phyloP scores from a whole-genome alignment of 2,113 vertebrate species.

The Nestor notabilis region DNA sequence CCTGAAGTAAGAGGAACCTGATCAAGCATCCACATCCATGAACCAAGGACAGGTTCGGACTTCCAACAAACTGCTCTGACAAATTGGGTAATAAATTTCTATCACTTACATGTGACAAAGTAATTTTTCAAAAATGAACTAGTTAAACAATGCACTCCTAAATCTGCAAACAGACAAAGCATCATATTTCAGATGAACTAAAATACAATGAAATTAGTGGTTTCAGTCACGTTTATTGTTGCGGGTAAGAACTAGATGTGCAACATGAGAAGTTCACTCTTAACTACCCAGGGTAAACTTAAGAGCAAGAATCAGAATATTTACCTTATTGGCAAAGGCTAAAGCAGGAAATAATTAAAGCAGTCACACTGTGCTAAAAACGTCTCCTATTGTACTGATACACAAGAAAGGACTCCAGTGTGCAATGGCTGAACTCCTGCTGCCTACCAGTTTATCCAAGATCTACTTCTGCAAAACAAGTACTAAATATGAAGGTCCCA shows the following conservation, averaged over 20 bases:
- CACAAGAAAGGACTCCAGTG: not conserved
- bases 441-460: not conserved
- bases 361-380: not conserved
- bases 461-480: not conserved
- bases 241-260: not conserved
- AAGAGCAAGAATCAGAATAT: not conserved
- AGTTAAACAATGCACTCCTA: not conserved
- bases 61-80: not conserved
- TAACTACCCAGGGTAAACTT: not conserved
- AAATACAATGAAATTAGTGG: not conserved
- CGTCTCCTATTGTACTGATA: not conserved
- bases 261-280: accelerated
- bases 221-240: not conserved
- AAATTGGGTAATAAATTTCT: not conserved
- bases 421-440: not conserved
- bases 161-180: not conserved
- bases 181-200: not conserved
- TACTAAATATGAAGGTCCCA: not conserved
- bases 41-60: not conserved
- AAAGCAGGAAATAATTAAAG: not conserved
- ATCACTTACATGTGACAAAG: not conserved
- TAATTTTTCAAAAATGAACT: not conserved
- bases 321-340: not conserved
- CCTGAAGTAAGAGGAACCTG: not conserved
- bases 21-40: not conserved